Conservation (phyloP, 2,113 vertebrate species). For the Polypterus bichir region DNA sequence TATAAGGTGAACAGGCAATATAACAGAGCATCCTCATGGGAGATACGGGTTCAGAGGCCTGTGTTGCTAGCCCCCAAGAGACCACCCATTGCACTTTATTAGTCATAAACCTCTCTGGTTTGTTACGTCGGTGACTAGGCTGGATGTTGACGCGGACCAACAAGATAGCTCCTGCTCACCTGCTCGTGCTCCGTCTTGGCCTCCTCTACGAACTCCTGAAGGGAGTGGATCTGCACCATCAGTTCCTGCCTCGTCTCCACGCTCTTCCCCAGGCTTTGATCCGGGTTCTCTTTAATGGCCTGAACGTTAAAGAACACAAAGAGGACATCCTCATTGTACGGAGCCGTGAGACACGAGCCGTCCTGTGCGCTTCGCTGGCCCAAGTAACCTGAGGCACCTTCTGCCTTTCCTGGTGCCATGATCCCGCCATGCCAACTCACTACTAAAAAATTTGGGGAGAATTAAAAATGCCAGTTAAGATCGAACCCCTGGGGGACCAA, state of each 20-base stretch:
- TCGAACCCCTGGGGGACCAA: too few relatives aligned
- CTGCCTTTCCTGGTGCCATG: background rate
- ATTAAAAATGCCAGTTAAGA: too few relatives aligned
- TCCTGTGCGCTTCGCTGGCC: background rate
- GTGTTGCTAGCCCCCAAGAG: too few relatives aligned
- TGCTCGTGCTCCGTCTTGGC: slow-evolving; percentile 43
- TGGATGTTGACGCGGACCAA: too few relatives aligned
- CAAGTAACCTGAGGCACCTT: background rate
- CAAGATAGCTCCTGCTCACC: slow-evolving; percentile 26
- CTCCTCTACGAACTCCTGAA: slow-evolving; percentile 41
- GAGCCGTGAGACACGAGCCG: background rate
- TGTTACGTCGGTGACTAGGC: too few relatives aligned
- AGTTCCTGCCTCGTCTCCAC: slow-evolving; percentile 52
- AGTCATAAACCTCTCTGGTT: too few relatives aligned
- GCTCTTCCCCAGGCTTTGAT: slow-evolving; percentile 58
- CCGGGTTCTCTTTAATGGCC: slow-evolving; percentile 57
- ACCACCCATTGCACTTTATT: too few relatives aligned
- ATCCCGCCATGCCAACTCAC: background rate
- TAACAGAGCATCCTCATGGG: too few relatives aligned
- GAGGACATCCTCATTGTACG: background rate
- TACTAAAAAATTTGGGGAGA: background rate
- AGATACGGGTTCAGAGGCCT: too few relatives aligned
- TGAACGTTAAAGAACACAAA: slow-evolving; percentile 12
- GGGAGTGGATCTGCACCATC: slow-evolving; percentile 45
- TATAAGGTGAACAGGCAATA: too few relatives aligned